A percentile compares a stretch with the other conserved stretches of the same genome.
Evolutionary conservation across 2,113 vertebrate species (phyloP).

Genomic region (Chelonoidis abingdonii): DNA sequence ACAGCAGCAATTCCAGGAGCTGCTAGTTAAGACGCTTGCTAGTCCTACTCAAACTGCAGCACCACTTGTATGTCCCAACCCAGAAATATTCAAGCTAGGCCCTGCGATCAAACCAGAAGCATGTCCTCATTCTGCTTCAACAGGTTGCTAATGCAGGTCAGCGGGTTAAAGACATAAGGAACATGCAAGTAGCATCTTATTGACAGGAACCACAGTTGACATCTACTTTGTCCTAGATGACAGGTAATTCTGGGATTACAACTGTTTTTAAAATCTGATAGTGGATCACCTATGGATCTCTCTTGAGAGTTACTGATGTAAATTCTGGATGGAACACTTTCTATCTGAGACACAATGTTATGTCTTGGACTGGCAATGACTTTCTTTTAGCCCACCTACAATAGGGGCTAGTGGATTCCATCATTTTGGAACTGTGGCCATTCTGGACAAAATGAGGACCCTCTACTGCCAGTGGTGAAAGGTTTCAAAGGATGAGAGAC

Average conservation of each 20-base stretch:
- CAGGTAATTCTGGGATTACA: neutral
- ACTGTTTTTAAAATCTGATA: neutral
- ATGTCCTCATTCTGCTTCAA: neutral
- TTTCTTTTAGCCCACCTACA: neutral
- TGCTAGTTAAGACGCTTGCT: neutral
- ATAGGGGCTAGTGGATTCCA: neutral
- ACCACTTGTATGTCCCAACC: neutral
- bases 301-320: neutral
- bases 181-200: neutral
- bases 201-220: neutral
- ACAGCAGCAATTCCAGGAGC: neutral
- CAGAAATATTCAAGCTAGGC: neutral
- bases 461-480: neutral
- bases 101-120: neutral
- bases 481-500: neutral
- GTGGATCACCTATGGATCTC: neutral
- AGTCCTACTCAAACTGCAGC: neutral
- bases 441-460: neutral
- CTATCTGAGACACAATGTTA: accelerated
- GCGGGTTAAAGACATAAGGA: conserved; percentile 15
- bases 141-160: conserved; percentile 36
- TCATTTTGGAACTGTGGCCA: accelerated
- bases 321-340: neutral
- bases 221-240: neutral
- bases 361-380: neutral